Evolutionary conservation across 2,888 invertebrate genomes (phyloP).

Genomic region (Ormia ochracea): DNA sequence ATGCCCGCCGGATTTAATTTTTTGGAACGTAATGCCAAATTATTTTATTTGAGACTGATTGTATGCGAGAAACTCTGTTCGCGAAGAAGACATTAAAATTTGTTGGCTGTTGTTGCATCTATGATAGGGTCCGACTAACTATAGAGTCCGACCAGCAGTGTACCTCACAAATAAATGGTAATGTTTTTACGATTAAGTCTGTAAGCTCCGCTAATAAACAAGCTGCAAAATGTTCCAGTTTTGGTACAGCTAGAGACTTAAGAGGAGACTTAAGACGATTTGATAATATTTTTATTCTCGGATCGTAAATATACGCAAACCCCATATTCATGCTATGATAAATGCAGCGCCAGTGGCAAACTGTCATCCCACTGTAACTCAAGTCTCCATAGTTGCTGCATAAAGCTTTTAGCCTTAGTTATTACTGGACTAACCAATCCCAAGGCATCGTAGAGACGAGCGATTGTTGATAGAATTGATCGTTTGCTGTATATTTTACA

Average conservation of each 20-base stretch:
- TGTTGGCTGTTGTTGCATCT: conserved; percentile 37
- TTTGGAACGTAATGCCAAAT: conserved; percentile 48
- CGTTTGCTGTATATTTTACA: not conserved
- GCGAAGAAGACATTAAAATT: conserved; percentile 46
- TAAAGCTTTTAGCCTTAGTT: not conserved
- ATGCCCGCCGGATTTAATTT: conserved; percentile 28
- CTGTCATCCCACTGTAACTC: not conserved
- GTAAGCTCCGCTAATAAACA: too few relatives aligned
- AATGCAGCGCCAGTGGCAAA: not conserved
- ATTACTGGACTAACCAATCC: not conserved
- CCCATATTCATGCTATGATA: not conserved
- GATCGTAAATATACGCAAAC: conserved; percentile 36
- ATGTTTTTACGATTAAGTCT: too few relatives aligned
- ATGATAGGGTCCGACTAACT: conserved; percentile 35
- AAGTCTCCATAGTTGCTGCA: not conserved
- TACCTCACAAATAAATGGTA: too few relatives aligned
- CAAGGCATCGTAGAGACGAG: not conserved
- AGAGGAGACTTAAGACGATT: conserved; percentile 7
- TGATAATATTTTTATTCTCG: not conserved
- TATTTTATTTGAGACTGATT: conserved; percentile 27
- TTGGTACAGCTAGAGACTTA: not conserved
- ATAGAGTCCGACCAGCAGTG: conserved; percentile 54
- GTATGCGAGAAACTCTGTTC: conserved; percentile 24
- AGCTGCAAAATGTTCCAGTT: too few relatives aligned
- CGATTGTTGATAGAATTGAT: not conserved